phyloP scores from a whole-genome alignment of 2,797 vertebrate genomes.

The Furcifer pardalis region DNA sequence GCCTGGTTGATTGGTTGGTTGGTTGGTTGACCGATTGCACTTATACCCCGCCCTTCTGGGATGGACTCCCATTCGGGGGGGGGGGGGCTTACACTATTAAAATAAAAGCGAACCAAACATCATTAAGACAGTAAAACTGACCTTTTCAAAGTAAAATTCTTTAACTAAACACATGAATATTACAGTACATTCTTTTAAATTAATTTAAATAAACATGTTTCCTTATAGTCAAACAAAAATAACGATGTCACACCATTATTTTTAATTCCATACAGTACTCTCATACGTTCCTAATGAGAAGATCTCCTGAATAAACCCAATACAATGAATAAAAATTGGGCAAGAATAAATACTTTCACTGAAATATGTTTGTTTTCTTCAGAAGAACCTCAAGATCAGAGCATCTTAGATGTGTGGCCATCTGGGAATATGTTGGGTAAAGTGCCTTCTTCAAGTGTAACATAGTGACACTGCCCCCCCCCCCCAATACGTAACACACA shows the following conservation, averaged over 20 bases:
- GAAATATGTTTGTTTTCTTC: neutral
- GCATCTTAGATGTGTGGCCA: slow-evolving; percentile 3
- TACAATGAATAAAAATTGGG: neutral
- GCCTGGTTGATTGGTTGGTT: no score
- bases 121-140: no score
- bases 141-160: neutral
- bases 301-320: neutral
- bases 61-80: no score
- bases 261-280: no score
- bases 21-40: no score
- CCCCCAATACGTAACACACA: no score
- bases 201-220: neutral
- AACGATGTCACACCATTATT: neutral
- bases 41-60: no score
- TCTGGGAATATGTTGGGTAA: slow-evolving; percentile 37
- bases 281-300: neutral
- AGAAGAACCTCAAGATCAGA: neutral
- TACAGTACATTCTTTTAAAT: neutral
- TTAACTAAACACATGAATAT: neutral
- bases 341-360: neutral
- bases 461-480: no score
- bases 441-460: slow-evolving; percentile 30
- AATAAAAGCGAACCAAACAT: no score
- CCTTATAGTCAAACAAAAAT: neutral
- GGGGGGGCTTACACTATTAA: no score